Conservation (phyloP, 2,797 vertebrate species). For the Channallabes apus region DNA sequence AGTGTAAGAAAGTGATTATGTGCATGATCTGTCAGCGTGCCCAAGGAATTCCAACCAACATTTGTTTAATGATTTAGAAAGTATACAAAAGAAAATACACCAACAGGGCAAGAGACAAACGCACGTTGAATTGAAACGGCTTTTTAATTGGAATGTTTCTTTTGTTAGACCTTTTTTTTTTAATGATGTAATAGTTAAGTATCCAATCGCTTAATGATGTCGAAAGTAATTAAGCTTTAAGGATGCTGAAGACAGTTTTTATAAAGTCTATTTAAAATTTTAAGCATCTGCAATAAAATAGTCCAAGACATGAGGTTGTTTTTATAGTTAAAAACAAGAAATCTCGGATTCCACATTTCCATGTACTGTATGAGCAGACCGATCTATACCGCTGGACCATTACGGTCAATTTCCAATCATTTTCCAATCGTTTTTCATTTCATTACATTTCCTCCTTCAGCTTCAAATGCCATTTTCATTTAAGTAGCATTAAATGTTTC, state of each 20-base stretch:
- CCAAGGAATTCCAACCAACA: constrained; percentile 77
- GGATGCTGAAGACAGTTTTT: not conserved
- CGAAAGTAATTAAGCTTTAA: not conserved
- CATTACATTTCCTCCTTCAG: not conserved
- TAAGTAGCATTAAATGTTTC: constrained; percentile 20
- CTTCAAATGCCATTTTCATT: constrained; percentile 9
- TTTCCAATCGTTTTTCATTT: not conserved
- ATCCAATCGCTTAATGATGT: not conserved
- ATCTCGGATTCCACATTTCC: not conserved
- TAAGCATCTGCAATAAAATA: not conserved
- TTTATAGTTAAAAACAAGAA: not conserved
- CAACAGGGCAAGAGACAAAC: not conserved
- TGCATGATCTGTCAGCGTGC: constrained; percentile 84
- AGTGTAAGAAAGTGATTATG: constrained; percentile 92
- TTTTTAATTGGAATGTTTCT: not conserved
- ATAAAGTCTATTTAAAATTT: not conserved
- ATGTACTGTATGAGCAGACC: not conserved
- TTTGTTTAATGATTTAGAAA: constrained; percentile 75
- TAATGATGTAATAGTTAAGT: not conserved
- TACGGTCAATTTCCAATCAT: not conserved
- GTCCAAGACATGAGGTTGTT: not conserved
- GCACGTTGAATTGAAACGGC: not conserved
- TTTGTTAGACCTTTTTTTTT: not conserved
- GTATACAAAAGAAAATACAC: constrained; percentile 53
- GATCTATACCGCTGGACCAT: not conserved